Conservation (phyloP, 2,888 invertebrate species). For the Lypha dubia region DNA sequence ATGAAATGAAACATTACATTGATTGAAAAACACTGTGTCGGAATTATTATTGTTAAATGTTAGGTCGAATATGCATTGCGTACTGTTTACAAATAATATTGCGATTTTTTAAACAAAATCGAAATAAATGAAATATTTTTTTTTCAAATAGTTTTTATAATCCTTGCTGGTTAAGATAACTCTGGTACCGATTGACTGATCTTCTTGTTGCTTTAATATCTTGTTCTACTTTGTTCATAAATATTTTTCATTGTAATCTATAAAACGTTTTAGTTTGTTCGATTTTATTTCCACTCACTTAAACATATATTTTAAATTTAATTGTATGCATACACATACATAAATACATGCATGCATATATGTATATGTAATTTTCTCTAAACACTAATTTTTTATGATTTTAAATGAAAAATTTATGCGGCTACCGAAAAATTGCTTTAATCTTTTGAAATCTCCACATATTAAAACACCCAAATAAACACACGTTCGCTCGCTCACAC, state of each 20-base stretch:
- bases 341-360: too few species aligned
- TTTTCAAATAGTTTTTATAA: too few species aligned
- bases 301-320: constrained; percentile 11
- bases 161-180: too few species aligned
- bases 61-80: too few species aligned
- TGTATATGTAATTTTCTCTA: constrained; percentile 21
- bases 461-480: constrained; percentile 60
- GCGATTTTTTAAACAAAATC: too few species aligned
- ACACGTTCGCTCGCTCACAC: constrained; percentile 15
- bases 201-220: neutral
- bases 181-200: too few species aligned
- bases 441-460: constrained; percentile 66
- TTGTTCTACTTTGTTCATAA: neutral
- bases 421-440: constrained; percentile 71
- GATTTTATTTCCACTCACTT: constrained; percentile 11
- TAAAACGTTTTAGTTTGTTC: constrained; percentile 10
- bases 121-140: too few species aligned
- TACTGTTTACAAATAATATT: too few species aligned
- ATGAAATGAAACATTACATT: too few species aligned
- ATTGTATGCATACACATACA: too few species aligned
- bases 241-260: neutral
- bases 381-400: constrained; percentile 8
- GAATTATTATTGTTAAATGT: too few species aligned
- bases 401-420: constrained; percentile 68
- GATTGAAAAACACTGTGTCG: too few species aligned